A percentile compares a stretch with the other conserved stretches of the same genome.
These are phyloP conservation scores for Microtus oregoni DNA, from an alignment of 2,113 vertebrate genomes.

Conservation along the genomic window DNA sequence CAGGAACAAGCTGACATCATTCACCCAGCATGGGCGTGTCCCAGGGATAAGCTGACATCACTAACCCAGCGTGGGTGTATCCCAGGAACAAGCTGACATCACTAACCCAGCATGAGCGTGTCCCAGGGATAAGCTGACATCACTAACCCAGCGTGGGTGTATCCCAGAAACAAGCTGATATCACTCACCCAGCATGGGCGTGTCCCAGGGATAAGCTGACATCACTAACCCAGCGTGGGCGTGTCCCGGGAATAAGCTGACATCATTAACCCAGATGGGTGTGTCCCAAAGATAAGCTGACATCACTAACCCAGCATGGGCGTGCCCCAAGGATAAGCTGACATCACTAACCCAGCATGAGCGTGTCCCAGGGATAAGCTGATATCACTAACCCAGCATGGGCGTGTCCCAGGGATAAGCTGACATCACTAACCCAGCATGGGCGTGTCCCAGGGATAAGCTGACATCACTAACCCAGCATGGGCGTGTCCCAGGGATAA, in stretches of 20 bases:
- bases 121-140: neutral
- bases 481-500: neutral
- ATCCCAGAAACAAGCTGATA: neutral
- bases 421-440: neutral
- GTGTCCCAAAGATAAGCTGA: neutral
- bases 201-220: neutral
- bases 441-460: neutral
- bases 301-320: neutral
- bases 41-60: neutral
- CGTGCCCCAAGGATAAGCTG: neutral
- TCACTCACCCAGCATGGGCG: neutral
- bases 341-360: neutral
- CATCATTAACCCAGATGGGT: neutral
- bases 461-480: neutral
- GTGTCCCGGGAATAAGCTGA: neutral
- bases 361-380: neutral
- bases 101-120: neutral
- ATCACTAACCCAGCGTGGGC: neutral
- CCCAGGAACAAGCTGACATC: neutral
- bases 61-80: neutral
- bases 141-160: neutral
- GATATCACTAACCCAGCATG: neutral
- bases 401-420: neutral
- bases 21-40: neutral
- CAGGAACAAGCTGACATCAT: neutral